Evolutionary conservation across 1,140 invertebrate species (phyloP).

Genomic region (Acyrthosiphon pisum): DNA sequence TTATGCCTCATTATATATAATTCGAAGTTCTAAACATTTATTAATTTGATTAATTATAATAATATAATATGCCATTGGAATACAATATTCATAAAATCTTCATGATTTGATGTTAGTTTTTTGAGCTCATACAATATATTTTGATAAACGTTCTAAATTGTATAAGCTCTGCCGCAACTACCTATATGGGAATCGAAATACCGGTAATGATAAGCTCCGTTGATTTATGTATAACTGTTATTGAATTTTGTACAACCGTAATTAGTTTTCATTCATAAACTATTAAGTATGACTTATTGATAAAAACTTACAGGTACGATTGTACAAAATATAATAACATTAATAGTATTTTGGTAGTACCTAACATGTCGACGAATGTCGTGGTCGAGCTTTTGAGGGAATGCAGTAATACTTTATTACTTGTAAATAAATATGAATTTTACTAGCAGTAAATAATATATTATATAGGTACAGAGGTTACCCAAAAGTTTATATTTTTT

Average conservation of each 20-base stretch:
- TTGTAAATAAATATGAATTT: not conserved
- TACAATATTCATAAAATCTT: not conserved
- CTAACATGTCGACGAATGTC: not conserved
- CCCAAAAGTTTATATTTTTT: not conserved
- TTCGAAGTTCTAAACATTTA: not conserved
- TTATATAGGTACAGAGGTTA: not conserved
- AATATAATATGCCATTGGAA: not conserved
- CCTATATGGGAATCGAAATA: not conserved
- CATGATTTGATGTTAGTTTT: not conserved
- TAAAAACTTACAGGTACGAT: not conserved
- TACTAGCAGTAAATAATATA: too few relatives aligned
- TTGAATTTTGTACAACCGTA: not conserved
- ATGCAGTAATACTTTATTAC: not conserved
- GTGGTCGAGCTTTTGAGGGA: not conserved
- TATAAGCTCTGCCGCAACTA: not conserved
- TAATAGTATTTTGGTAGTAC: not conserved
- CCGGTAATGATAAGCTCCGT: not conserved
- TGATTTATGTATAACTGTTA: not conserved
- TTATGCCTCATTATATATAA: too few relatives aligned
- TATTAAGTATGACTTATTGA: not conserved
- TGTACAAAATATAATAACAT: not conserved
- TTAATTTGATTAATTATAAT: not conserved
- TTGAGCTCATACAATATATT: not conserved
- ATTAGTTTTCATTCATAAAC: not conserved
- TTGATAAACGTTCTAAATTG: not conserved